Conservation (phyloP, 2,888 invertebrate species). For the Lepidocyrtoides sp. region DNA sequence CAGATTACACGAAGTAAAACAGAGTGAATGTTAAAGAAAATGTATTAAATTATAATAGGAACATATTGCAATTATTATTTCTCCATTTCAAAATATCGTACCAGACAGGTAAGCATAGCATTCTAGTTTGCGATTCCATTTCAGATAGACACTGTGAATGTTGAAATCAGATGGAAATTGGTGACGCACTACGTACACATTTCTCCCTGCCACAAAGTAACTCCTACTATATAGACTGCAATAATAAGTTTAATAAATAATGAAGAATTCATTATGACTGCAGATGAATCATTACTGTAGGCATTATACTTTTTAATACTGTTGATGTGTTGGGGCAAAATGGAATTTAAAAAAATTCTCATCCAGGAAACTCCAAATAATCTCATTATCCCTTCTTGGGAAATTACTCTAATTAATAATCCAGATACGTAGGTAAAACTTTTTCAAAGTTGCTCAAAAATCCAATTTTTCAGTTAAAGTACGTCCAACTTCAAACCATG, state of each 20-base stretch:
- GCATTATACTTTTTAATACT: no score
- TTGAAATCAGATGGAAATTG: constrained; percentile 9
- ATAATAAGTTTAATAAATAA: background rate
- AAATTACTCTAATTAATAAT: constrained; percentile 6
- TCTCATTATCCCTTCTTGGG: background rate
- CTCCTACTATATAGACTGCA: background rate
- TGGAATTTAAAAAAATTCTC: no score
- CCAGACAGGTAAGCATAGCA: no score
- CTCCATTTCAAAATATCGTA: background rate
- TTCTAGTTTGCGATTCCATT: constrained; percentile 31
- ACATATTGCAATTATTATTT: background rate
- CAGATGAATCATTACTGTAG: no score
- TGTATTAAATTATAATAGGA: background rate
- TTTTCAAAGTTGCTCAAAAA: background rate
- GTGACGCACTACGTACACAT: background rate
- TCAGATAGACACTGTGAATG: background rate
- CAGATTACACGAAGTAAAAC: background rate
- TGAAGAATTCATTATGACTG: no score
- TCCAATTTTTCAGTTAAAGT: background rate
- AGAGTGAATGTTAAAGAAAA: background rate
- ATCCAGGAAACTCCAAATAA: background rate
- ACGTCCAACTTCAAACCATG: background rate
- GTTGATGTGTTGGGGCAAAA: background rate
- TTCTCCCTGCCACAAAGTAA: background rate
- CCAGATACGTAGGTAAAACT: background rate